Evolutionary conservation across 2,113 vertebrate genomes (phyloP).

Genomic region (Isurus oxyrinchus): DNA sequence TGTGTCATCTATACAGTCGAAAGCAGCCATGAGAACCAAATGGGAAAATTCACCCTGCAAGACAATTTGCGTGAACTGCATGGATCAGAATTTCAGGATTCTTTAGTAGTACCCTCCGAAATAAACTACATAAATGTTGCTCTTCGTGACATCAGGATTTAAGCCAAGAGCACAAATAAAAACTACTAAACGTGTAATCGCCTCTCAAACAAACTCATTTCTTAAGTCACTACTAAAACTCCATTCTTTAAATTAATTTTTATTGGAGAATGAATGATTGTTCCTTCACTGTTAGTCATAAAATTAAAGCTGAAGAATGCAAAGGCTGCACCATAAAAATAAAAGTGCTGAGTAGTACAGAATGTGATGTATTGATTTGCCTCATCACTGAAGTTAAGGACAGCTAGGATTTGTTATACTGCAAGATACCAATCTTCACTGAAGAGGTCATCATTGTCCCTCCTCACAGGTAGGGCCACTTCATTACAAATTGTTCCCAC

Average conservation of each 20-base stretch:
- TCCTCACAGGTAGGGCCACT: not conserved
- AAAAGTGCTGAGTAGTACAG: not conserved
- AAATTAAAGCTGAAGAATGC: not conserved
- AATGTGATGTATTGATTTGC: not conserved
- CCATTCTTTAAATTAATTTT: not conserved
- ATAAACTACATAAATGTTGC: not conserved
- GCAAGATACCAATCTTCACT: not conserved
- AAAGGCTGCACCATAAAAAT: not conserved
- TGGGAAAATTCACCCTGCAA: conserved; percentile 87
- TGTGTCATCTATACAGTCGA: conserved; percentile 93
- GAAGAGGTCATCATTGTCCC: not conserved
- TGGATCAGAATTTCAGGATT: not conserved
- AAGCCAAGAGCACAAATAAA: not conserved
- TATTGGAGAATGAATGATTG: not conserved
- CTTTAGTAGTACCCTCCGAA: not conserved
- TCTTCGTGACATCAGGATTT: not conserved
- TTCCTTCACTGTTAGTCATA: not conserved
- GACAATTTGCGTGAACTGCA: not conserved
- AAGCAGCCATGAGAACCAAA: conserved; percentile 79
- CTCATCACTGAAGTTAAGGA: too few relatives aligned
- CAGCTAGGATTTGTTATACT: not conserved
- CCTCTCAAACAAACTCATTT: not conserved
- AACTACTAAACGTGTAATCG: not conserved
- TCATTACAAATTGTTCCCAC: not conserved
- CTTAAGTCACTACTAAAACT: not conserved